phyloP scores from a whole-genome alignment of 2,888 invertebrate species.

The Zootermopsis nevadensis region DNA sequence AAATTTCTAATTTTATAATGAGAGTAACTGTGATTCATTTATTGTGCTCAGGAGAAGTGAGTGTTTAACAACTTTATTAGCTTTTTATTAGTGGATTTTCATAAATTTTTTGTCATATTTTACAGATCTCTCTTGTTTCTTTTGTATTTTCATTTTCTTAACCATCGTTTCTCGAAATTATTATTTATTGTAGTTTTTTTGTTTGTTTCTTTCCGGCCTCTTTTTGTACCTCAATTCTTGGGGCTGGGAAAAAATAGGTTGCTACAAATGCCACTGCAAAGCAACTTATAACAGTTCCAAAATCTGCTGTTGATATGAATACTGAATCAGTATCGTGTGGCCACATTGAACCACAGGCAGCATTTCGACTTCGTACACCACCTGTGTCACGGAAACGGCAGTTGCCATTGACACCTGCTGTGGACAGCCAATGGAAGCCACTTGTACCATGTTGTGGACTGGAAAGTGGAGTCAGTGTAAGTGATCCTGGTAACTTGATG shows the following conservation, averaged over 20 bases:
- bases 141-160: neutral
- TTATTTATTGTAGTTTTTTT: conserved; percentile 2
- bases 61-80: too few relatives aligned
- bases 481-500: neutral
- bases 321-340: neutral
- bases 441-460: neutral
- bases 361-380: conserved; percentile 23
- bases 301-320: neutral
- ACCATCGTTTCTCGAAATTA: neutral
- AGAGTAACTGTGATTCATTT: too few relatives aligned
- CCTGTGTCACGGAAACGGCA: conserved; percentile 3
- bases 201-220: conserved; percentile 19
- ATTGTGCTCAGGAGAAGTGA: too few relatives aligned
- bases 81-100: too few relatives aligned
- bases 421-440: neutral
- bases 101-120: too few relatives aligned
- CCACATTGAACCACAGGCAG: too few relatives aligned
- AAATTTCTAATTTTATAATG: too few relatives aligned
- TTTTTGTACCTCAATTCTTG: neutral
- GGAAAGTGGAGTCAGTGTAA: neutral
- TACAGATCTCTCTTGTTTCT: too few relatives aligned
- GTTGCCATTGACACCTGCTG: conserved; percentile 8
- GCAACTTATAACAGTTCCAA: neutral
- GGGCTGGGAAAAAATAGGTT: conserved; percentile 1
- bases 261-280: neutral